A percentile compares a stretch with the other conserved stretches of the same genome.
Evolutionary conservation across 2,797 vertebrate species (phyloP).

Genomic region (Sebastes ruberrimus): DNA sequence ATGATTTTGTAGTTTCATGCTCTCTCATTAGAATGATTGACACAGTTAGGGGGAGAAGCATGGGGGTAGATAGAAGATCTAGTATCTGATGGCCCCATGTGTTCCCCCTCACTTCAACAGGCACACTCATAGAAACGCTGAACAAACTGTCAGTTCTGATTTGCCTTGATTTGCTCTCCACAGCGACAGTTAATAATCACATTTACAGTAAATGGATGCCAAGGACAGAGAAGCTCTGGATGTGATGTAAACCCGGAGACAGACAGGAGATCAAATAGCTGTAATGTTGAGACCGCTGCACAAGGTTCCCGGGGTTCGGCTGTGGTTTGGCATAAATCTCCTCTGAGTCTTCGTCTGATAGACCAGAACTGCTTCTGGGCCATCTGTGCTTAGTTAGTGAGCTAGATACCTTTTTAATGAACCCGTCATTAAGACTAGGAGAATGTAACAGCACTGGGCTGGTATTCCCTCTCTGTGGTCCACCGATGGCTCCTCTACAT

Average conservation of each 20-base stretch:
- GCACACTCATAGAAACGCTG: slow-evolving; percentile 22
- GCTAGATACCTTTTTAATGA: slow-evolving; percentile 71
- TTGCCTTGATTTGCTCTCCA: slow-evolving; percentile 26
- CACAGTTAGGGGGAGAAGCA: not conserved
- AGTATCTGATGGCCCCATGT: slow-evolving; percentile 11
- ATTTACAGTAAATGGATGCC: slow-evolving; percentile 40
- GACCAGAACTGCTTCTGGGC: slow-evolving; percentile 34
- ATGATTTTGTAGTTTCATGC: slow-evolving; percentile 17
- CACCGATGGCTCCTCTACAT: slow-evolving; percentile 10
- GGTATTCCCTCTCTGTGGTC: slow-evolving; percentile 43
- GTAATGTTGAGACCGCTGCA: slow-evolving; percentile 52
- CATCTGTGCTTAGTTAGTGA: slow-evolving; percentile 72
- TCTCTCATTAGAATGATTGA: slow-evolving; percentile 34
- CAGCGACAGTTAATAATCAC: slow-evolving; percentile 45
- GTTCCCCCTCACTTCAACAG: slow-evolving; percentile 23
- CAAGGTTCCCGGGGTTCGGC: slow-evolving; percentile 48
- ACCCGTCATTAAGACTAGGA: slow-evolving; percentile 64
- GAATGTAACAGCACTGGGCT: slow-evolving; percentile 38
- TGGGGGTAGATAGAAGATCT: not conserved
- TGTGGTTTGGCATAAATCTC: slow-evolving; percentile 62
- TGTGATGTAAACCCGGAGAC: slow-evolving; percentile 38
- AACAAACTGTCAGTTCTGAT: slow-evolving; percentile 56
- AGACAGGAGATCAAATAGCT: slow-evolving; percentile 60
- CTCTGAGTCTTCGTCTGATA: slow-evolving; percentile 46
- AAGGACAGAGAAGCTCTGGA: slow-evolving; percentile 44